These are phyloP conservation scores for Zaprionus gabonicus DNA, from an alignment of 1,140 invertebrate genomes.

Conservation along the genomic window DNA sequence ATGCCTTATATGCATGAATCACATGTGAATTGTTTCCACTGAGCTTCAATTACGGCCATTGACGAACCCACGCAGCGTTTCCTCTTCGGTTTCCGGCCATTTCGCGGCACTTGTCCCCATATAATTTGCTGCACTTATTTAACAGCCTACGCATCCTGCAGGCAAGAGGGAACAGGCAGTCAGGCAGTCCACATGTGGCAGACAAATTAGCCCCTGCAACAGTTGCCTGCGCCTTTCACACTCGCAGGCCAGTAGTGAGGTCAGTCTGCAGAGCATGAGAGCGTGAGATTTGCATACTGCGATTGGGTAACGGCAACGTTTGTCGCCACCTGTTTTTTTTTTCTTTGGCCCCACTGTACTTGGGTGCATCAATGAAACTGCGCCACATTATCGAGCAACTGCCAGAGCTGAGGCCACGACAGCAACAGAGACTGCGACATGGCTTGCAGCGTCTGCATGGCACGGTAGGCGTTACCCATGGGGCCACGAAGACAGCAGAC, in stretches of 20 bases:
- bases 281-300: conserved; percentile 70
- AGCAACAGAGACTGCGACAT: conserved; percentile 1
- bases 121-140: conserved; percentile 82
- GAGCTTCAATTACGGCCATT: neutral
- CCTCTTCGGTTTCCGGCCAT: conserved; percentile 66
- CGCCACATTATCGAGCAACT: conserved; percentile 39
- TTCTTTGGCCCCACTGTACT: neutral
- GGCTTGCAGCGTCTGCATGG: conserved; percentile 4
- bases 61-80: conserved; percentile 56
- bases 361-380: conserved; percentile 49
- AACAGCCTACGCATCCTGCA: conserved; percentile 64
- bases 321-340: conserved; percentile 42
- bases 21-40: neutral
- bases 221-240: conserved; percentile 33
- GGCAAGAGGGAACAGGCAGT: conserved; percentile 33
- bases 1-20: neutral
- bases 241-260: conserved; percentile 43
- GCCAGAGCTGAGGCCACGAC: neutral
- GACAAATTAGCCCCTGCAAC: conserved; percentile 63
- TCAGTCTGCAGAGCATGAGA: conserved; percentile 68
- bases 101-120: conserved; percentile 69
- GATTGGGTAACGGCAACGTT: conserved; percentile 44
- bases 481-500: conserved; percentile 16
- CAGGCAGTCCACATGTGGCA: conserved; percentile 14
- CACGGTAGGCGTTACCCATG: conserved; percentile 67